These are phyloP conservation scores for Tinea semifulvella DNA, from an alignment of 2,888 invertebrate species.

Conservation along the genomic window DNA sequence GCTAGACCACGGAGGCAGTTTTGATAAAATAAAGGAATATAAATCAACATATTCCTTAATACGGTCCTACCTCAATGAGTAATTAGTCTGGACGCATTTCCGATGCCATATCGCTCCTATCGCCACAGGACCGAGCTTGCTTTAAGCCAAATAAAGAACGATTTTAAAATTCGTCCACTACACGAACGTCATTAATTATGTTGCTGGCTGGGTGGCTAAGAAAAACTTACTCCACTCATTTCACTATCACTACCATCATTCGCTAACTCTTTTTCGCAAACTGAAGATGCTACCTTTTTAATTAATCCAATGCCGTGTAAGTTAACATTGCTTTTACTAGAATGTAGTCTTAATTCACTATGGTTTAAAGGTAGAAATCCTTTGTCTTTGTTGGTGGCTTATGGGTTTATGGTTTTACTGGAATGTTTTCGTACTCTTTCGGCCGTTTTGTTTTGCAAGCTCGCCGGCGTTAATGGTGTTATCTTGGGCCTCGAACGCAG, in stretches of 20 bases:
- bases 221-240: constrained; percentile 66
- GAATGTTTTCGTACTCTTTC: constrained; percentile 37
- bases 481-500: constrained; percentile 61
- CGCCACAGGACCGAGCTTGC: constrained; percentile 46
- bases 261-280: constrained; percentile 36
- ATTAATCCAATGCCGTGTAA: not conserved
- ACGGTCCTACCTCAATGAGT: constrained; percentile 5
- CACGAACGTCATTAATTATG: constrained; percentile 65
- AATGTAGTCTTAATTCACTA: not conserved
- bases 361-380: not conserved
- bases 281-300: not conserved
- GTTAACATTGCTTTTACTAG: not conserved
- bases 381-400: not conserved
- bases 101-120: constrained; percentile 35
- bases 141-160: constrained; percentile 56
- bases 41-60: not conserved
- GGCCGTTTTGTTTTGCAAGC: constrained; percentile 49
- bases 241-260: constrained; percentile 57
- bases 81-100: constrained; percentile 15
- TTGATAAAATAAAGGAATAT: not conserved
- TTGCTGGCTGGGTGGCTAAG: constrained; percentile 67
- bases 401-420: constrained; percentile 1
- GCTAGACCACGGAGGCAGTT: not conserved
- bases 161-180: constrained; percentile 64
- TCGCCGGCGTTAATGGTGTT: constrained; percentile 65